Conservation (phyloP, 2,888 invertebrate species). For the Hypena proboscidalis region DNA sequence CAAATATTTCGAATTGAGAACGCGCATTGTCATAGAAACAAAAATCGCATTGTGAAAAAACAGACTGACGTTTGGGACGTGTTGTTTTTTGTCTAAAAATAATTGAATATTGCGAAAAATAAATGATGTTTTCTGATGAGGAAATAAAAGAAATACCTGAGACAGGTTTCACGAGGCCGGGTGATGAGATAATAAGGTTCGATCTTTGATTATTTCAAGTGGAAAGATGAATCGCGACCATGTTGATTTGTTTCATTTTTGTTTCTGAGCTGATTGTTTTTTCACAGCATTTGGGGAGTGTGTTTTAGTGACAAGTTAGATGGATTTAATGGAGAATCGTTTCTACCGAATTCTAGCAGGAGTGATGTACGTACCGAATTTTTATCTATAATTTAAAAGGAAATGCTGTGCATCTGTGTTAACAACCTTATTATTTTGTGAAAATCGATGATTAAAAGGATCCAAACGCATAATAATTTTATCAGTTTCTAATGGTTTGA, state of each 20-base stretch:
- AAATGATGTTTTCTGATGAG: conserved; percentile 82
- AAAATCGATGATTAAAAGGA: no score
- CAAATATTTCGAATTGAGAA: conserved; percentile 56
- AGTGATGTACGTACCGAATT: conserved; percentile 75
- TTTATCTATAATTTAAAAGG: no score
- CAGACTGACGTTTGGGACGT: conserved; percentile 50
- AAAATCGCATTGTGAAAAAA: conserved; percentile 65
- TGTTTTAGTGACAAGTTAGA: conserved; percentile 75
- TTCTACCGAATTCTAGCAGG: conserved; percentile 59
- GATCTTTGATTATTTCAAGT: conserved; percentile 44
- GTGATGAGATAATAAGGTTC: conserved; percentile 80
- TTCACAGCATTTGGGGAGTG: conserved; percentile 72
- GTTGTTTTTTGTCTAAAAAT: conserved; percentile 77
- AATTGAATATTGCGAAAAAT: conserved; percentile 78
- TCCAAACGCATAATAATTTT: no score
- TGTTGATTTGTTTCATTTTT: conserved; percentile 54
- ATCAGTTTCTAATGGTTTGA: no score
- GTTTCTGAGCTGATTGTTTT: conserved; percentile 44
- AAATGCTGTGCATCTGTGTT: no score
- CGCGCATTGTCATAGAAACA: conserved; percentile 66
- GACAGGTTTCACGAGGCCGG: conserved; percentile 70
- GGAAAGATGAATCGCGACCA: conserved; percentile 55
- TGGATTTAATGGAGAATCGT: conserved; percentile 60
- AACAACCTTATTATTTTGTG: no score
- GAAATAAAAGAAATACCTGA: conserved; percentile 79